Base-by-base conservation (phyloP, 2,797 vertebrate genomes). In the Emys orbicularis region DNA sequence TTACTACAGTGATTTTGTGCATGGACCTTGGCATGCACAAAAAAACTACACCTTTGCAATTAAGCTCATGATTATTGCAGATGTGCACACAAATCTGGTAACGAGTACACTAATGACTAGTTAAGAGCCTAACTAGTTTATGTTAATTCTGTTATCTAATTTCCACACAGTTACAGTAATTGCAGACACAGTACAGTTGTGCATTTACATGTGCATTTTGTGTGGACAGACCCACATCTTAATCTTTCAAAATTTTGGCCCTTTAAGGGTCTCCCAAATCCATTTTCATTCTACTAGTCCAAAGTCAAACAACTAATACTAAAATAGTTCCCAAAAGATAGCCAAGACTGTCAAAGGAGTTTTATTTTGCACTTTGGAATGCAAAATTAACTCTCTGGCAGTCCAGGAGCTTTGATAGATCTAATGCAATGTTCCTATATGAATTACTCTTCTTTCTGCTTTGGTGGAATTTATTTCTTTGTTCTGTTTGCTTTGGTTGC, bases 331-430 rank as follows among this genome's bases (percentile, higher is more conserved):
- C 3, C 2, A 37, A 76, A 86, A 84, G 68, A 49, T 31, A 9
- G 41, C 25, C 61, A 68, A 68, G 59, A n/a, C 34, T 37, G 27
- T 56, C 0, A 1, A 6, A 15, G 83, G 0, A 0, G 47, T 61
- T 79, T 82, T 76, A 5, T 87, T 79, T 56, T 56, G 3, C 13
- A 50, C 8, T 53, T 76, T 3, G 3, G 13, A 16, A 84, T 91
- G 9, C 8, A 68, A 15, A 83, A 47, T 44, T 76, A 88, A 68
- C 11, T 3, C 1, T 52, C 76, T 2, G 76, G 12, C 53, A 37
- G 2, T 21, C 5, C 23, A 87, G 52, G 83, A 81, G 16, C 54
- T 84, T 86, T 81, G 2, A 50, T 7, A 1, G 76, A 54, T 61
- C 41, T 53, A 83, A 85, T 4, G 5, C 15, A 9, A 4, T 81